Evolutionary conservation across 2,797 vertebrate species (phyloP).

Genomic region (Rhincodon typus): DNA sequence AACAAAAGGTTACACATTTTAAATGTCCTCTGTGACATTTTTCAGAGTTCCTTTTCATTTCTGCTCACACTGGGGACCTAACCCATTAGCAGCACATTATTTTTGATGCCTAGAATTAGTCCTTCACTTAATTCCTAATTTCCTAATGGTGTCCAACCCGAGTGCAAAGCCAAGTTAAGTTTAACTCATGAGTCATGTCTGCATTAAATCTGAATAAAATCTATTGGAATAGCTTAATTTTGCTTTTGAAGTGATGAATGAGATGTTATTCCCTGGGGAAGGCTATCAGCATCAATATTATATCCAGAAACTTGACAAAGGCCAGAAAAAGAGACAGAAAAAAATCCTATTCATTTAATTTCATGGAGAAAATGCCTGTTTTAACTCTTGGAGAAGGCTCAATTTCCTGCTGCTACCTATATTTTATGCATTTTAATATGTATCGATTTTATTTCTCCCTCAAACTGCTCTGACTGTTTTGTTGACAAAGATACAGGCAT

Average conservation of each 20-base stretch:
- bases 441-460: neutral
- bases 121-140: neutral
- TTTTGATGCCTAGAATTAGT: slow-evolving; percentile 33
- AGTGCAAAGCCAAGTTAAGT: neutral
- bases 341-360: slow-evolving; percentile 26
- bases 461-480: neutral
- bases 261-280: slow-evolving; percentile 19
- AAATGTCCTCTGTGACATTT: slow-evolving; percentile 52
- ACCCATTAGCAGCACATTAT: neutral
- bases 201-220: slow-evolving; percentile 27
- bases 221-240: neutral
- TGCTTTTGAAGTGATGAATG: slow-evolving; percentile 35
- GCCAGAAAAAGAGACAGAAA: neutral
- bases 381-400: neutral
- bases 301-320: slow-evolving; percentile 21
- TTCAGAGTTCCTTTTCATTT: slow-evolving; percentile 53
- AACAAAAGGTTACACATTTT: slow-evolving; percentile 64
- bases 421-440: neutral
- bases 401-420: neutral
- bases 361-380: neutral
- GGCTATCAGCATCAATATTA: slow-evolving; percentile 34
- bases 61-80: slow-evolving; percentile 53
- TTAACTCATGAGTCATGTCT: slow-evolving; percentile 23
- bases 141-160: slow-evolving; percentile 25
- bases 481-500: neutral